phyloP scores from a whole-genome alignment of 1,140 invertebrate species.

The Druon quercuslanigerum region DNA sequence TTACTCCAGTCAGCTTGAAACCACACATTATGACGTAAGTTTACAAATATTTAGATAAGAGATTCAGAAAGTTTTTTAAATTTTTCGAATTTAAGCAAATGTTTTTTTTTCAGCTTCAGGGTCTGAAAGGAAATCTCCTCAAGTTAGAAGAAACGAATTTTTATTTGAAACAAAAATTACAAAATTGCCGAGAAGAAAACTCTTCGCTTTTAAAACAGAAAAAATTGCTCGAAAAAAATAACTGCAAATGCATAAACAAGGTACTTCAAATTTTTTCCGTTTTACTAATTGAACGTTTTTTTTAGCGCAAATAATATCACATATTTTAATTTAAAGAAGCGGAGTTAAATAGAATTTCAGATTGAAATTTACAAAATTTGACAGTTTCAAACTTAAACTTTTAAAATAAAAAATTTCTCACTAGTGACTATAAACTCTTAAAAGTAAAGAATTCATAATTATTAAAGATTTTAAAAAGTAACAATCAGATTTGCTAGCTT shows the following conservation, averaged over 20 bases:
- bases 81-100: too few relatives aligned
- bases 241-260: conserved; percentile 59
- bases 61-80: background rate
- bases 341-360: conserved; percentile 40
- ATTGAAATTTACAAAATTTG: conserved; percentile 33
- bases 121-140: conserved; percentile 47
- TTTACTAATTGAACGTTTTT: background rate
- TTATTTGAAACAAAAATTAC: conserved; percentile 57
- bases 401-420: too few relatives aligned
- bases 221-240: conserved; percentile 58
- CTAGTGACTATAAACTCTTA: too few relatives aligned
- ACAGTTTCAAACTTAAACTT: too few relatives aligned
- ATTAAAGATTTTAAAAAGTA: too few relatives aligned
- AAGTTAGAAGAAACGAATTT: conserved; percentile 56
- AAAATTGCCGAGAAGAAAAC: conserved; percentile 60
- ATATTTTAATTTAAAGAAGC: conserved; percentile 6
- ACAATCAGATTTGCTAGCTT: too few relatives aligned
- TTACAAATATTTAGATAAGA: conserved; percentile 30
- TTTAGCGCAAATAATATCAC: conserved; percentile 9
- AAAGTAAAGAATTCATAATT: background rate
- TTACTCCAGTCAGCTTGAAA: conserved; percentile 49
- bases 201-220: conserved; percentile 57
- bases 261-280: conserved; percentile 44
- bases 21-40: conserved; percentile 49
- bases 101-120: conserved; percentile 32